Evolutionary conservation across 1,140 invertebrate genomes (phyloP), one percentile per base, ranked within the genome.

Genomic region (Scaptomyza pallida): DNA sequence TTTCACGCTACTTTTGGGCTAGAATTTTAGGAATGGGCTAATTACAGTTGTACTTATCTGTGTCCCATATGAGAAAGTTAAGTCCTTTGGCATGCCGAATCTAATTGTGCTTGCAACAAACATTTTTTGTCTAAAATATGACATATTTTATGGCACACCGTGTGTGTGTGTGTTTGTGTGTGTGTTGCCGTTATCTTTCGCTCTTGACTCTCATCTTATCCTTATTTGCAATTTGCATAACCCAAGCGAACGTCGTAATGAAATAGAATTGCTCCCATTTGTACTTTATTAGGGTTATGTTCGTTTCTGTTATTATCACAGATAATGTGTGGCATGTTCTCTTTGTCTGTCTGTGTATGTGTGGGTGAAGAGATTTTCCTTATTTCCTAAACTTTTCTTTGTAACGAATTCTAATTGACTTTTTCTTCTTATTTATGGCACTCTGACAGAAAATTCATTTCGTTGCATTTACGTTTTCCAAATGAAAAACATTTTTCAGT

Each of bases 181-280:
- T 30, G 1, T 30, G 8, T 30, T 30, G 9, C 35, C 67, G n/a
- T 85, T 80, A 75, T 78, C 71, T 68, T 8, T 43, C 13, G 15
- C 40, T 51, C 19, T 17, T 2, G 1, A 43, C 37, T 43, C 15
- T 5, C n/a, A 13, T 26, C 21, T 47, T 47, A 47, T 47, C 45
- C 15, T 13, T 12, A 30, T 30, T 62, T n/a, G 12, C 30, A 54
- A 69, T 69, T 69, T 63, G 65, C 59, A 69, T 69, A 55, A 55
- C n/a, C 4, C 48, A 21, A 61, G 47, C 43, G 1, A 37, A 37
- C 59, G 52, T 3, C 54, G 16, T 65, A 90, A 90, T 90, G 89
- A 85, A 90, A 85, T 90, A 80, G 75, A 90, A 90, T 90, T 83
- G 80, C 73, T 88, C 89, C 81, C 88, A 89, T 90, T 90, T 90